Evolutionary conservation across 2,888 invertebrate genomes (phyloP), one percentile per base, ranked within the genome.

Genomic region (Creontiades dilutus): DNA sequence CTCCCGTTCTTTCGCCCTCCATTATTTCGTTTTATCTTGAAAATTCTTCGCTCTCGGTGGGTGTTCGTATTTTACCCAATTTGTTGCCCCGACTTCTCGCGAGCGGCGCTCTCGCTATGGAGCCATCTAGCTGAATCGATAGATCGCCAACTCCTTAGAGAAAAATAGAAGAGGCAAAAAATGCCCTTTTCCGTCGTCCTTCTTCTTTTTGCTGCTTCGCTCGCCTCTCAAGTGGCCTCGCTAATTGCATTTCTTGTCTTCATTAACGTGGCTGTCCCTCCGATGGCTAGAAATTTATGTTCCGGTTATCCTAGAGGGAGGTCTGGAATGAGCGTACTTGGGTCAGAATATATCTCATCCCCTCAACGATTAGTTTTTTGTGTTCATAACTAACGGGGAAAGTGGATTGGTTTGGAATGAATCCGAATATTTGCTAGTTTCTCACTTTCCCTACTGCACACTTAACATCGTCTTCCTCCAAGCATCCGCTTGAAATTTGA

Each of bases 191-290:
- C 13, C 55, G n/a, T n/a, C 37, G 37, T 37, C 57, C 1, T 52
- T 11, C 61, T 19, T 19, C 61, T 61, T 61, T 61, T 37, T 37
- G 12, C 52, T 52, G 57, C 14, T n/a, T 19, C 23, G 19, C 23
- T 12, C 68, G 12, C n/a, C 13, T 68, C 23, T 23, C 11, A 19
- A 68, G 68, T 68, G 27, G 27, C 27, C 68, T 27, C 23, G 68
- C 68, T 68, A 68, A 68, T 68, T 68, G 68, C 19, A 68, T 68
- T 23, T 23, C 68, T 19, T 68, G 61, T 61, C 61, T 19, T 19
- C n/a, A 19, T 68, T 68, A 68, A 68, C 23, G 68, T 23, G 68
- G 7, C 68, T 9, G 52, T 52, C 52, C 16, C 11, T 16, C 52
- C 11, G 52, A 7, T 52, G 14, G 52, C 52, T 52, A 12, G 52